These are phyloP conservation scores for Leptinotarsa juncta DNA, from an alignment of 2,888 invertebrate species.

Conservation along the genomic window DNA sequence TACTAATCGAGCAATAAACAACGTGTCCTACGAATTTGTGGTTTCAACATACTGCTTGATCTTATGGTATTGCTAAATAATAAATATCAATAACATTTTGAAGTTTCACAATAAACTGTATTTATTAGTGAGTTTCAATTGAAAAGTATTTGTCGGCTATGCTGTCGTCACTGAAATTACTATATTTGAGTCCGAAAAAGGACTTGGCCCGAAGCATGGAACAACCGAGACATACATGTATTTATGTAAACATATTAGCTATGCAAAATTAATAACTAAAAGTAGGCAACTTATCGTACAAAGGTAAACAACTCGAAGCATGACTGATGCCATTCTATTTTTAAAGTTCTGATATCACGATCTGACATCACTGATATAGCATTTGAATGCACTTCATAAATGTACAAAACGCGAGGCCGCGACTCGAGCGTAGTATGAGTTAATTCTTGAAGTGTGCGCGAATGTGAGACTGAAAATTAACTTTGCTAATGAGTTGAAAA, in stretches of 20 bases:
- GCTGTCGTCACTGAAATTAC: no score
- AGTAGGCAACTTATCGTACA: slow-evolving; percentile 46
- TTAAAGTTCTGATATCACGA: slow-evolving; percentile 53
- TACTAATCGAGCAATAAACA: no score
- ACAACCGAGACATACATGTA: neutral
- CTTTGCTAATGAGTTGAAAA: neutral
- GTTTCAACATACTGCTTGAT: no score
- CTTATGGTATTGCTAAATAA: no score
- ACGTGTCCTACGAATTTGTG: no score
- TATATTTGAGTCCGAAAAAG: no score
- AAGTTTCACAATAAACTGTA: no score
- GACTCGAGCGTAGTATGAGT: slow-evolving; percentile 3
- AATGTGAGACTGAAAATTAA: neutral
- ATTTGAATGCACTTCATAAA: slow-evolving; percentile 25
- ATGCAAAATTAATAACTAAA: slow-evolving; percentile 16
- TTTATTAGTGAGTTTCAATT: no score
- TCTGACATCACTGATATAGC: slow-evolving; percentile 48
- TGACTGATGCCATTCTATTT: slow-evolving; percentile 55
- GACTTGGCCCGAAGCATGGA: no score
- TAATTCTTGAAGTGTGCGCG: neutral
- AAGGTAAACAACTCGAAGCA: slow-evolving; percentile 48
- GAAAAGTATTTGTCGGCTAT: no score
- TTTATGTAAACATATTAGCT: neutral
- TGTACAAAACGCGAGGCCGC: slow-evolving; percentile 15
- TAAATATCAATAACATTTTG: no score